phyloP scores from a whole-genome alignment of 2,888 invertebrate species.

The Liposcelis brunnea region DNA sequence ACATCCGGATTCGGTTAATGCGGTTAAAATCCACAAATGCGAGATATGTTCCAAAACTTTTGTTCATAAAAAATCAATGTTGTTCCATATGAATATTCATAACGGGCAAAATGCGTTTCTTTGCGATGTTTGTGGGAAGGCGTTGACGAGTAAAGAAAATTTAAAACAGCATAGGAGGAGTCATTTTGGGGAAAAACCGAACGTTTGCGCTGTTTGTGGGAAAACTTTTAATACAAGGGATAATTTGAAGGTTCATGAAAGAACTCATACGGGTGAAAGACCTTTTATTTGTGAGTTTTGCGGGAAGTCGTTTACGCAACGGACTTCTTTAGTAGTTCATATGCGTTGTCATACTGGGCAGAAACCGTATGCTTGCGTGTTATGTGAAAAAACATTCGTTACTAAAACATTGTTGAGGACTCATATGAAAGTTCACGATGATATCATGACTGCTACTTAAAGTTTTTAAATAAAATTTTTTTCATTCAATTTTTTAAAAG shows the following conservation, averaged over 20 bases:
- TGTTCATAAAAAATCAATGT: slow-evolving; percentile 24
- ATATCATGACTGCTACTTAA: too few species aligned
- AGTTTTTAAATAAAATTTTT: not conserved
- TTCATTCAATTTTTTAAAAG: not conserved
- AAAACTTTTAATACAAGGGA: slow-evolving; percentile 30
- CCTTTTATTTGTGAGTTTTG: slow-evolving; percentile 33
- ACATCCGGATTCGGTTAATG: slow-evolving; percentile 11
- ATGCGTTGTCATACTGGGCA: slow-evolving; percentile 31
- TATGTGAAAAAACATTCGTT: slow-evolving; percentile 28
- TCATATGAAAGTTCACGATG: slow-evolving; percentile 18
- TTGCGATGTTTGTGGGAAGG: slow-evolving; percentile 42
- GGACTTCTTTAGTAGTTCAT: slow-evolving; percentile 33
- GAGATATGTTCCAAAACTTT: slow-evolving; percentile 30
- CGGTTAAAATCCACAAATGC: slow-evolving; percentile 22
- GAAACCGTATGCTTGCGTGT: slow-evolving; percentile 28
- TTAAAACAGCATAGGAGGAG: slow-evolving; percentile 34
- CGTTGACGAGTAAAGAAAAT: slow-evolving; percentile 32
- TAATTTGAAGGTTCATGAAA: slow-evolving; percentile 28
- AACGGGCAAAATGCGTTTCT: slow-evolving; percentile 32
- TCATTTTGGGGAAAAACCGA: slow-evolving; percentile 38
- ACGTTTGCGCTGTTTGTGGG: slow-evolving; percentile 30
- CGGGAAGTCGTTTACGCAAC: slow-evolving; percentile 33
- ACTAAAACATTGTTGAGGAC: slow-evolving; percentile 29
- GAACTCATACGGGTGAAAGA: slow-evolving; percentile 32
- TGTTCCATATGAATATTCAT: slow-evolving; percentile 28